Evolutionary conservation across 2,797 vertebrate species (phyloP), one percentile per base, ranked within the genome.

Genomic region (Geotrypetes seraphini): DNA sequence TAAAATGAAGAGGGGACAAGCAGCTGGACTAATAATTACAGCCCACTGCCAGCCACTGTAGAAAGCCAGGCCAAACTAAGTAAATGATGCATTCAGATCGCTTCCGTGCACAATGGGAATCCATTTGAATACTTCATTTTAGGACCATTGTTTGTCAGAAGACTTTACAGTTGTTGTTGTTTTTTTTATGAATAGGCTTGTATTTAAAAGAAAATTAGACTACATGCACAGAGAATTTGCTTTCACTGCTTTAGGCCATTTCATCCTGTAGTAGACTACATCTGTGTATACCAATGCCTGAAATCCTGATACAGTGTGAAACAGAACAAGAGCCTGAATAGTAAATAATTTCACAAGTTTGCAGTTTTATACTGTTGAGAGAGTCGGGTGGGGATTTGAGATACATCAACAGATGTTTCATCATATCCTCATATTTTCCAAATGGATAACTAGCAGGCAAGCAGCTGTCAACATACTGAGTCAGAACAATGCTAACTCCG

Each of bases 381-480:
- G 42, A 39, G 14, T 8, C 54, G 52, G 13, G 22, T 25, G 12
- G 43, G 7, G 12, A 10, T 3, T 9, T 28, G 33, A 38, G 23
- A 44, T 43, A 35, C 39, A 15, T 22, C 65, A 57, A 20, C 22
- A 48, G 50, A 51, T 51, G 33, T 56, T 62, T 62, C 30, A 25
- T 54, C 1, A 1, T 18, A 26, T 57, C 57, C 47, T 41, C 48
- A 47, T 38, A 53, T 58, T 66, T 64, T 60, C 66, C 53, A 0
- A 60, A 43, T 52, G 50, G 62, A 47, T 64, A 50, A 42, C 35
- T 43, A 28, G 25, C 14, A 13, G 22, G 51, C 19, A 38, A 55
- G 47, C 61, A 75, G 66, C 65, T 78, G 69, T 44, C 22, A 27
- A 64, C 34, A 43, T 53, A 54, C 20, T 47, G 29, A 49, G 10